Base-by-base conservation (phyloP, 1,140 invertebrate species). In the Tribolium castaneum region DNA sequence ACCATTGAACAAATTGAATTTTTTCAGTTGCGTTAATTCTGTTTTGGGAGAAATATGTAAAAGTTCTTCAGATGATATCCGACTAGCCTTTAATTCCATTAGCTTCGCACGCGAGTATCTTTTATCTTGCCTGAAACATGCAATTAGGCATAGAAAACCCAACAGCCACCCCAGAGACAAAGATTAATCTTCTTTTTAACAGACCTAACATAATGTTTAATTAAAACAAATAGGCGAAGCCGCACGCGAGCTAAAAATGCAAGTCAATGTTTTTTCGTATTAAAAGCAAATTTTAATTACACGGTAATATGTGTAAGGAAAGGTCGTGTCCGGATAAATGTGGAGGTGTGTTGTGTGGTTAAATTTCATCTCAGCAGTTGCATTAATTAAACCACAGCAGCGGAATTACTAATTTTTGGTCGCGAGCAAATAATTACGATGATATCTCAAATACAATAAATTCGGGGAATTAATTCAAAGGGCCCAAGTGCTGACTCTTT, bases 311-410 rank as follows among this genome's bases (percentile, higher is more conserved):
- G 59, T 66, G 30, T 25, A 66, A 30, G 59, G 59, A 66, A 66
- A 66, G 59, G 59, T 66, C 59, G 34, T 66, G 59, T 39, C 10
- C 59, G 35, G 13, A 66, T 66, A 66, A 66, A 66, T 35, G 59
- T 66, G 30, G 25, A 66, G 59, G 59, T 12, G 59, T 66, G 59
- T 66, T 66, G 25, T 35, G 59, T 35, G 59, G 59, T 34, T 66
- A 66, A 39, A 66, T 66, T 39, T 39, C 59, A 66, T 66, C 59
- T 66, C 59, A 66, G 59, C 59, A 66, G 59, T 66, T 66, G 59
- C 59, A 66, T 66, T 66, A 66, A 66, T 66, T 66, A 66, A 66
- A 66, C 59, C 59, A 66, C 59, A 66, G 59, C 30, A 66, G 25
- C 59, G 25, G 59, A 66, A 66, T 66, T 66, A n/a, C n/a, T 35